Percentiles rank a stretch among this genome's conserved stretches.
These are phyloP conservation scores for Slavum lentiscoides DNA, from an alignment of 2,888 invertebrate genomes.

Conservation along the genomic window DNA sequence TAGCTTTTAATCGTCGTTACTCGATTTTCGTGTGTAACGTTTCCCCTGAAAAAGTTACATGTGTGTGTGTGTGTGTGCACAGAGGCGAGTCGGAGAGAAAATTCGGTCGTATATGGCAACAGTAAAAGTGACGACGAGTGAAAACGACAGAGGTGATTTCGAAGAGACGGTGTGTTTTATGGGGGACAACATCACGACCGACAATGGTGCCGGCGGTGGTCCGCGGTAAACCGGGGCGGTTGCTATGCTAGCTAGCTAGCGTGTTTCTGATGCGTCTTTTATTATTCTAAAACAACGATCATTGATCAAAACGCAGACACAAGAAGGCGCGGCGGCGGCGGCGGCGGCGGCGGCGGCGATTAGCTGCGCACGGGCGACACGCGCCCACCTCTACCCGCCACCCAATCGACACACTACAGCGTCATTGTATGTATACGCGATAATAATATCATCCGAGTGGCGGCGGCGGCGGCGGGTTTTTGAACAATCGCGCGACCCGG, in stretches of 20 bases:
- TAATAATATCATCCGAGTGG: slow-evolving; percentile 26
- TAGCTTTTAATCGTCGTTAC: no score
- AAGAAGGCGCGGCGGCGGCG: slow-evolving; percentile 10
- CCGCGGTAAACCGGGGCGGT: neutral
- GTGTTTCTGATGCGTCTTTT: slow-evolving; percentile 52
- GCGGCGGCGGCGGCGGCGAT: slow-evolving; percentile 47
- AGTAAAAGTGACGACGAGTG: slow-evolving; percentile 9
- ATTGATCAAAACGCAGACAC: slow-evolving; percentile 34
- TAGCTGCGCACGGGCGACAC: slow-evolving; percentile 27
- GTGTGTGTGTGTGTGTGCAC: no score
- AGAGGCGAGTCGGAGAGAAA: no score
- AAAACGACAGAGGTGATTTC: slow-evolving; percentile 51
- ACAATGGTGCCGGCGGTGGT: neutral
- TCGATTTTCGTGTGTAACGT: no score
- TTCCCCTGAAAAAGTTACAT: no score
- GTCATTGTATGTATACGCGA: slow-evolving; percentile 15
- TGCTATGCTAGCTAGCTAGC: neutral
- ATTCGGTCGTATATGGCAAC: no score
- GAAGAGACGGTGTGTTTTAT: slow-evolving; percentile 38
- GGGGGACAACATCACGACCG: slow-evolving; percentile 32
- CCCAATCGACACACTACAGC: neutral
- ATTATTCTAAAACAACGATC: slow-evolving; percentile 50
- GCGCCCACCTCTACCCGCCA: slow-evolving; percentile 25
- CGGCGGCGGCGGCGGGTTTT: slow-evolving; percentile 32
- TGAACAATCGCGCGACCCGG: slow-evolving; percentile 33